phyloP scores from a whole-genome alignment of 2,113 vertebrate genomes.

The Peromyscus polionotus region DNA sequence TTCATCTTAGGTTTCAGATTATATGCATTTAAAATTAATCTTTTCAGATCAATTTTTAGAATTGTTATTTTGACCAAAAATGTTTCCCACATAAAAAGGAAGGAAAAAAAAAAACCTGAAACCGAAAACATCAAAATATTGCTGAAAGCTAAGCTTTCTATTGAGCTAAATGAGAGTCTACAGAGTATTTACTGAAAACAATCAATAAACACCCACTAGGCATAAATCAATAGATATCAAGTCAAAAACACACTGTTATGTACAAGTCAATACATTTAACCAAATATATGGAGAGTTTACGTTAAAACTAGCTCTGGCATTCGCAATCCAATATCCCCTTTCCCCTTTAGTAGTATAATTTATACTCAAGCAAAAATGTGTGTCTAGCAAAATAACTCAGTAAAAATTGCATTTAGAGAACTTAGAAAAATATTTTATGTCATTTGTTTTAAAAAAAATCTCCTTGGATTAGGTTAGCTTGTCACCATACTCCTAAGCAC shows the following conservation, averaged over 20 bases:
- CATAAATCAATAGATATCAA: slow-evolving; percentile 69
- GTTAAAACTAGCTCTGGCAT: slow-evolving; percentile 52
- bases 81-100: background rate
- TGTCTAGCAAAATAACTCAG: background rate
- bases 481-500: background rate
- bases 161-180: slow-evolving; percentile 68
- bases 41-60: slow-evolving; percentile 30
- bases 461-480: background rate
- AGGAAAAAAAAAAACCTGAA: background rate
- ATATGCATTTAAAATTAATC: too few relatives aligned
- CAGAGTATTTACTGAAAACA: slow-evolving; percentile 67
- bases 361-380: slow-evolving; percentile 31
- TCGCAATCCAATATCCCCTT: background rate
- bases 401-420: slow-evolving; percentile 9
- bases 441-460: background rate
- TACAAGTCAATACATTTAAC: slow-evolving; percentile 65
- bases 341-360: background rate
- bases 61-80: background rate
- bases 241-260: slow-evolving; percentile 61
- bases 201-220: slow-evolving; percentile 68
- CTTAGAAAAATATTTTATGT: slow-evolving; percentile 28
- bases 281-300: slow-evolving; percentile 68
- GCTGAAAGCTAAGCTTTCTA: slow-evolving; percentile 57
- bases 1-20: background rate
- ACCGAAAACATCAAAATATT: background rate